Percentiles rank a stretch among this genome's conserved stretches.
These are phyloP conservation scores for Halictus ligatus DNA, from an alignment of 2,888 invertebrate genomes.

Conservation along the genomic window DNA sequence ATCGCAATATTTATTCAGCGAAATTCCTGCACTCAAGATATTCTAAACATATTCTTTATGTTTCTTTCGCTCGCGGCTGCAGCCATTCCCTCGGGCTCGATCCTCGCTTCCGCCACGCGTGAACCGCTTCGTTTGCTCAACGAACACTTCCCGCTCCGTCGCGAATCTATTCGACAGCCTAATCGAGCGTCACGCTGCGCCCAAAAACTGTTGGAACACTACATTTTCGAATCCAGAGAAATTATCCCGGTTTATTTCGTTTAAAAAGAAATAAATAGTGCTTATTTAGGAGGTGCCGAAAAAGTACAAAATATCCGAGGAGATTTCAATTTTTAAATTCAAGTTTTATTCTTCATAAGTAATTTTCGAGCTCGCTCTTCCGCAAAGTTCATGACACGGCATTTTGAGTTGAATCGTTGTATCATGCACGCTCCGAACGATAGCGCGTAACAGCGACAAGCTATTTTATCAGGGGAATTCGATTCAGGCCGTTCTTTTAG, in stretches of 20 bases:
- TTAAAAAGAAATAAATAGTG: too few species aligned
- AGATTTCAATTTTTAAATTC: too few species aligned
- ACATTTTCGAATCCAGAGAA: not conserved
- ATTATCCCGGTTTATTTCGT: not conserved
- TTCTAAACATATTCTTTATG: conserved; percentile 54
- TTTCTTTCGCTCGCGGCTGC: conserved; percentile 30
- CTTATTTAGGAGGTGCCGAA: not conserved
- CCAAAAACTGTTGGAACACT: not conserved
- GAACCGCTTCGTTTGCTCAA: conserved; percentile 14
- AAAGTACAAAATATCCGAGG: not conserved
- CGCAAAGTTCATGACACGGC: not conserved
- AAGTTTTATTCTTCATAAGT: too few species aligned
- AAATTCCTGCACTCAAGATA: conserved; percentile 60
- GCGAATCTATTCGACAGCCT: conserved; percentile 5
- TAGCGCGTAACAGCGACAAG: conserved; percentile 15
- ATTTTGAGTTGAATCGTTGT: not conserved
- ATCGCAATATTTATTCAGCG: conserved; percentile 62
- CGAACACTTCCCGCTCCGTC: conserved; percentile 11
- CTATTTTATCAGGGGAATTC: conserved; percentile 28
- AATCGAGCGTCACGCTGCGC: not conserved
- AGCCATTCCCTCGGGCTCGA: conserved; percentile 34
- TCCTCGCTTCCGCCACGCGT: conserved; percentile 36
- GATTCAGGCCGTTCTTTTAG: conserved; percentile 35
- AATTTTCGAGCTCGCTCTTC: not conserved
- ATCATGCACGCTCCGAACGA: not conserved